These are phyloP conservation scores for Meleagris gallopavo DNA, from an alignment of 2,113 vertebrate species.

Conservation along the genomic window DNA sequence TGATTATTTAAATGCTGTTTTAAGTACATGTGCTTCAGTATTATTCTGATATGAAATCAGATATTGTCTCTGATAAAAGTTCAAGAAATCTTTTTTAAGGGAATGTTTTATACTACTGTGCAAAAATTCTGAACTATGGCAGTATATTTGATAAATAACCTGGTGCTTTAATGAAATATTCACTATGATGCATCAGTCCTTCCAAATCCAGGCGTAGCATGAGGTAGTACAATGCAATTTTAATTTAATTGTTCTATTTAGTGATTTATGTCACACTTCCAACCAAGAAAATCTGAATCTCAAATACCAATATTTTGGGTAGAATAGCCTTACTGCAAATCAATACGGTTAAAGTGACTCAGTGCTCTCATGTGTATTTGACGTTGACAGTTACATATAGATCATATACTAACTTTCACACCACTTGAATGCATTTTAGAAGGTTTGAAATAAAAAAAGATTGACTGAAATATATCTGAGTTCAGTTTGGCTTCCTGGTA, in stretches of 20 bases:
- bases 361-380: conserved; percentile 39
- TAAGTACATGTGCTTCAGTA: conserved; percentile 21
- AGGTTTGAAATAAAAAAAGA: conserved; percentile 38
- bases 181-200: conserved; percentile 27
- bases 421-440: neutral
- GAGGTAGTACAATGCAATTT: conserved; percentile 47
- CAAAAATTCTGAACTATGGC: conserved; percentile 2
- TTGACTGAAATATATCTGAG: conserved; percentile 30
- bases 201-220: conserved; percentile 23
- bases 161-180: conserved; percentile 62
- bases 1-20: neutral
- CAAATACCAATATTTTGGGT: conserved; percentile 47
- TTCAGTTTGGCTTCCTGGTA: conserved; percentile 28
- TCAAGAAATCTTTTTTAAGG: conserved; percentile 43
- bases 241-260: conserved; percentile 65
- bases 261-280: conserved; percentile 58
- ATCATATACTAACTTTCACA: conserved; percentile 3
- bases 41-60: conserved; percentile 20
- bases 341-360: conserved; percentile 44
- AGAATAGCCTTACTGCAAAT: conserved; percentile 53
- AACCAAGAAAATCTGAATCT: conserved; percentile 57
- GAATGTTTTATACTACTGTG: conserved; percentile 35
- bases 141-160: conserved; percentile 56
- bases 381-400: conserved; percentile 55
- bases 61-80: neutral